Base-by-base conservation (phyloP, 2,888 invertebrate species). In the Tetragonula carbonaria region DNA sequence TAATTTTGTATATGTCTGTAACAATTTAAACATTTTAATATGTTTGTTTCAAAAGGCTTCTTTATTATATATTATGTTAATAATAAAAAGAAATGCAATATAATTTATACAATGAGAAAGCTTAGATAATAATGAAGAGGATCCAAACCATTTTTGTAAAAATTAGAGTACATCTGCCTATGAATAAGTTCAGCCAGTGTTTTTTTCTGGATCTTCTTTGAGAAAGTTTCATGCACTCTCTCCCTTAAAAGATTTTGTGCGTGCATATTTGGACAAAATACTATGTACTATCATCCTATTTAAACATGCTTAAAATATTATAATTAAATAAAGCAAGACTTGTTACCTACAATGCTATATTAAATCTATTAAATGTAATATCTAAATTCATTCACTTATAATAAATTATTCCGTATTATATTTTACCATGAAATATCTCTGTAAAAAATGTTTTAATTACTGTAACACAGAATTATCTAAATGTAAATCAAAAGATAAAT, bases 121-220 rank as follows among this genome's bases (percentile, higher is more conserved):
- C 73, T 23, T 66, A 18, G 55, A 55, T 78, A 65, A 59, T 4
- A 68, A 45, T 78, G 73, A 65, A 84, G 21, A 33, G n/a, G 83
- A 63, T 65, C 53, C 84, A 57, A 84, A 84, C 84, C 84, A 79
- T 84, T 84, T 75, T 72, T 74, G 59, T 55, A n/a, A 72, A 71
- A 83, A 74, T 70, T 78, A 83, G 50, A 72, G 33, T 75, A 50
- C 67, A 75, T 74, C 62, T 68, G 75, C 63, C 79, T 79, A 75
- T 28, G 38, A 78, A 74, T 67, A 83, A 71, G 45, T 74, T 78
- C 83, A 74, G 66, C 74, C 74, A 78, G 67, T 75, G 28, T 57
- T 73, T 78, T 55, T 76, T 75, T 72, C 75, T 79, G 79, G 68
- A 21, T 84, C 72, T 75, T 71, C 78, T 55, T 71, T 74, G 21